These are phyloP conservation scores for Telenomus remus DNA, from an alignment of 1,140 invertebrate genomes.

Conservation along the genomic window DNA sequence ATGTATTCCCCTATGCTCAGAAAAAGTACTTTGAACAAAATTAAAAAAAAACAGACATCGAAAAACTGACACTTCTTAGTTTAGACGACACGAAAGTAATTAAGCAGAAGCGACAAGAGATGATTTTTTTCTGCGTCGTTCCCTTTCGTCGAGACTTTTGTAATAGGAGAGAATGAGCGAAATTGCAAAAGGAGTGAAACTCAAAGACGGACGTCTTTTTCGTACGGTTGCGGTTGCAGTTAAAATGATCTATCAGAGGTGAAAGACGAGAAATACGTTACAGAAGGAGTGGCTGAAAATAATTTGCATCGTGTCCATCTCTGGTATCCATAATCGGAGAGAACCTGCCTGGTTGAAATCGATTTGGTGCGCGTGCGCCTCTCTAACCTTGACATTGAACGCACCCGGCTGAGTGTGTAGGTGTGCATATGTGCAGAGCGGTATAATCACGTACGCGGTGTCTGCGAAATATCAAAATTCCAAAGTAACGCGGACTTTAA, in stretches of 20 bases:
- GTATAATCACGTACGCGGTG: constrained; percentile 9
- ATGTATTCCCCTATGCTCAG: background rate
- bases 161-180: background rate
- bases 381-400: constrained; percentile 70
- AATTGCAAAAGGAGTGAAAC: background rate
- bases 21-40: no score
- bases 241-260: no score
- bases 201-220: no score
- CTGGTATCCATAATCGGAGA: constrained; percentile 33
- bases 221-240: no score
- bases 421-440: constrained; percentile 10
- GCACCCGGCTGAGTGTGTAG: constrained; percentile 28
- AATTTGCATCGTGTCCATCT: constrained; percentile 51
- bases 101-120: constrained; percentile 6
- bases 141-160: no score
- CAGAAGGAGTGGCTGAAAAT: constrained; percentile 19
- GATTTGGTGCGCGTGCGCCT: constrained; percentile 64
- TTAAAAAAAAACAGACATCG: no score
- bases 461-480: constrained; percentile 7
- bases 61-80: constrained; percentile 3
- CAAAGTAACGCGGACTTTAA: background rate
- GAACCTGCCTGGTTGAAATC: constrained; percentile 34
- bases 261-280: background rate
- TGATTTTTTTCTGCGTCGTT: background rate
- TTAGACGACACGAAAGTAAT: constrained; percentile 22